These are phyloP conservation scores for Aphis craccivora DNA, from an alignment of 1,140 invertebrate species.

Conservation along the genomic window DNA sequence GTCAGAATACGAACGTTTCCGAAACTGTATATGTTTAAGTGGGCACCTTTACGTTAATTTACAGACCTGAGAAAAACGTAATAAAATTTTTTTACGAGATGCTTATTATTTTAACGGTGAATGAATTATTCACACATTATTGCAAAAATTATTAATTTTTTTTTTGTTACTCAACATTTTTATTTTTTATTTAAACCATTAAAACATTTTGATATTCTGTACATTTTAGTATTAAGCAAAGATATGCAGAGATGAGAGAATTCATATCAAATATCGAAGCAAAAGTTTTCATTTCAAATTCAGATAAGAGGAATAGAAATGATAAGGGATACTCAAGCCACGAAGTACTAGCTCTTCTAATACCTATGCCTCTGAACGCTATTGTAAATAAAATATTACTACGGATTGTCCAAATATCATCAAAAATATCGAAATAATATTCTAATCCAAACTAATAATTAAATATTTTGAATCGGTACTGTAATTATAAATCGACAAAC, in stretches of 20 bases:
- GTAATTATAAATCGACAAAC: no score
- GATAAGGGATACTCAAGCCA: background rate
- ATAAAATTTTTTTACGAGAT: background rate
- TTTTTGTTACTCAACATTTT: background rate
- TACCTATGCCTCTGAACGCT: no score
- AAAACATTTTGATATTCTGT: background rate
- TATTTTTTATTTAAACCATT: background rate
- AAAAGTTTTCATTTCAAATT: background rate
- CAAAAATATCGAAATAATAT: no score
- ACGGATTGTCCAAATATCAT: no score
- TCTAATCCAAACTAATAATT: no score
- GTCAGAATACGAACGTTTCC: background rate
- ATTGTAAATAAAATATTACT: no score
- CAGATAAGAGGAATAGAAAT: background rate
- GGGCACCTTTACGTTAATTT: background rate
- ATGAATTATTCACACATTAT: background rate
- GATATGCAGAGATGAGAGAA: no score
- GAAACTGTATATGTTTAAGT: background rate
- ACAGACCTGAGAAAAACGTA: background rate
- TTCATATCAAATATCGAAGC: background rate
- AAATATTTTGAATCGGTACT: no score
- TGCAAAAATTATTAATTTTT: background rate
- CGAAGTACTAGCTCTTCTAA: background rate
- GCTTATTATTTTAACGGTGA: background rate
- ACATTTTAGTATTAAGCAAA: background rate